Conservation (phyloP, 2,797 vertebrate species). For the Pelodytes ibericus region DNA sequence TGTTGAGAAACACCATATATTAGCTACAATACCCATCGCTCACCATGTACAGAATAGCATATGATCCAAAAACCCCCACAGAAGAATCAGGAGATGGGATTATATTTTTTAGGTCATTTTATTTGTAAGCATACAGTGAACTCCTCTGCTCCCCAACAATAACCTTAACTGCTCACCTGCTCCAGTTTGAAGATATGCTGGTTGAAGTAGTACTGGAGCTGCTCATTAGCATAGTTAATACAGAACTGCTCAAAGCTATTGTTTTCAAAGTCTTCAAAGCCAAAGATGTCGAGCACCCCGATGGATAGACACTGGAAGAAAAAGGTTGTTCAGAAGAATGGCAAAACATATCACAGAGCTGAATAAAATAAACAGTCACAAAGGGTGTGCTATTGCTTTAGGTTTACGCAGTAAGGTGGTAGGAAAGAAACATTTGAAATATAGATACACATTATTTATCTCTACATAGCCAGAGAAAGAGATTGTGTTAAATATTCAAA, state of each 20-base stretch:
- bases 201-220: conserved; percentile 98
- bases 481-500: too few relatives aligned
- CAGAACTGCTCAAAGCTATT: conserved; percentile 99
- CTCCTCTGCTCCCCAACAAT: too few relatives aligned
- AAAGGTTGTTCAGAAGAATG: too few relatives aligned
- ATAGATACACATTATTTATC: too few relatives aligned
- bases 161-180: conserved; percentile 78
- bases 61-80: too few relatives aligned
- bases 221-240: conserved; percentile 98
- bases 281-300: conserved; percentile 91
- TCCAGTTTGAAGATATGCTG: conserved; percentile 98
- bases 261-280: conserved; percentile 96
- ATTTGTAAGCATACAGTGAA: neutral
- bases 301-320: conserved; percentile 43
- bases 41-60: too few relatives aligned
- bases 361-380: neutral
- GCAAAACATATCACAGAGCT: too few relatives aligned
- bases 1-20: conserved; percentile 58
- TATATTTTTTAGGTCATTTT: neutral
- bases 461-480: too few relatives aligned
- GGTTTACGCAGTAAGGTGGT: too few relatives aligned
- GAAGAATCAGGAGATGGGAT: too few relatives aligned
- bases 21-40: neutral
- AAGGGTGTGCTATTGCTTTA: too few relatives aligned
- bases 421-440: too few relatives aligned